Base-by-base conservation (phyloP, 2,888 invertebrate genomes). In the Conops quadrifasciatus region DNA sequence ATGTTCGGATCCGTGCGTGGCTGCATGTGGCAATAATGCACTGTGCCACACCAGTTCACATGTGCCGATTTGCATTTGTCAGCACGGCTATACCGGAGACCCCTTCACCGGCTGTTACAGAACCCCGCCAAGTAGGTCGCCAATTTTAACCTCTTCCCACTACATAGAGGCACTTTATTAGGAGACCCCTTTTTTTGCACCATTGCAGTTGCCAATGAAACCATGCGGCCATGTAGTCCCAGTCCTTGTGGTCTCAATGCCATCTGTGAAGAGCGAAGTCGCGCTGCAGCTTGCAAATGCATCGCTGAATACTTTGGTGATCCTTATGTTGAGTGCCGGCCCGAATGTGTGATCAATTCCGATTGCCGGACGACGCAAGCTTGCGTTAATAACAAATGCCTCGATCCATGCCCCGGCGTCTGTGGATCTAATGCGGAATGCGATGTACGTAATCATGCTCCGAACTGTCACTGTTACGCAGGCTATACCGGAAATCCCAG, bases 381-480 rank as follows among this genome's bases (percentile, higher is more conserved):
- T 26, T 92, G 92, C 78, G 88, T 89, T 70, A 91, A 91, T 82
- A 90, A 91, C 79, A 94, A 93, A 88, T 95, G 95, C 83, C 89
- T 89, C 78, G 92, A 95, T 86, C 95, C 95, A 13, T 95, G 95
- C 80, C 90, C 91, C 24, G 94, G 94, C 76, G 92, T 92, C 71
- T 95, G 95, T 82, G 95, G 94, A 58, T 87, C 92, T 79, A 93
- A 94, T 81, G 93, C 94, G 7, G 89, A 90, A 79, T 92, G 92
- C 88, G 89, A 76, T 71, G 90, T 91, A 15, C 87, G 90, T 70
- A 91, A 91, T 80, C 91, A 92, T 81, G 88, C 90, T 51, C 91
- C 91, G 4, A 88, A 89, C 77, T 92, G 91, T 79, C 88, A 87
- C 73, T 91, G 91, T 80, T 87, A 89, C 36, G 82, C 86, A 36